Percentiles rank a stretch among this genome's conserved stretches.
These are phyloP conservation scores for Oreochromis aureus DNA, from an alignment of 2,113 vertebrate genomes.

Conservation along the genomic window DNA sequence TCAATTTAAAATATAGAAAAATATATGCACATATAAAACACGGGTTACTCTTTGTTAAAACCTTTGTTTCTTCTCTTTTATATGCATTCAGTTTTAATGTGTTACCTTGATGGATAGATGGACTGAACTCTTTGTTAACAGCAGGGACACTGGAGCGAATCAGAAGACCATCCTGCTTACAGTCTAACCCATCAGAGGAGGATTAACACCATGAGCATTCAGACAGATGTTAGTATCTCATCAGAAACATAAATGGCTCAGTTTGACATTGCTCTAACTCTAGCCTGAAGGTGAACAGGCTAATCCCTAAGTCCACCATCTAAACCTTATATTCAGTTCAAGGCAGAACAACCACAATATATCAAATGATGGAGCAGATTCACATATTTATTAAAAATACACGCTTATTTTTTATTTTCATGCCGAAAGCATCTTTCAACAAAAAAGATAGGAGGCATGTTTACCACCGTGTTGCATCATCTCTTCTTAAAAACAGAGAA, in stretches of 20 bases:
- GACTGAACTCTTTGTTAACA: background rate
- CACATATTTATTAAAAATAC: background rate
- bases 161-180: background rate
- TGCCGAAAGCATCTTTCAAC: background rate
- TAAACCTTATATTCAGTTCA: background rate
- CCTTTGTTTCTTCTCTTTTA: background rate
- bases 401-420: background rate
- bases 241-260: background rate
- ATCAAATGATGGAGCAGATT: background rate
- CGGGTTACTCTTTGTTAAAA: background rate
- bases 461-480: background rate
- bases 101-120: background rate
- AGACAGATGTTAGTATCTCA: background rate
- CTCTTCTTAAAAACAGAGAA: background rate
- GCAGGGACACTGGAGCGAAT: background rate
- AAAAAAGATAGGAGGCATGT: background rate
- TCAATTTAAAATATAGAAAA: background rate
- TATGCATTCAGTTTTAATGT: background rate
- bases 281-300: conserved; percentile 2
- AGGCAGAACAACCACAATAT: background rate
- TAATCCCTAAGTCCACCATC: background rate
- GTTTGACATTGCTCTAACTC: background rate
- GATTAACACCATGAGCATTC: background rate
- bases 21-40: background rate
- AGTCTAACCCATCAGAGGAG: background rate